Evolutionary conservation across 92 coral and sea anemone species (phyloP).

Genomic region (Ricordea florida): DNA sequence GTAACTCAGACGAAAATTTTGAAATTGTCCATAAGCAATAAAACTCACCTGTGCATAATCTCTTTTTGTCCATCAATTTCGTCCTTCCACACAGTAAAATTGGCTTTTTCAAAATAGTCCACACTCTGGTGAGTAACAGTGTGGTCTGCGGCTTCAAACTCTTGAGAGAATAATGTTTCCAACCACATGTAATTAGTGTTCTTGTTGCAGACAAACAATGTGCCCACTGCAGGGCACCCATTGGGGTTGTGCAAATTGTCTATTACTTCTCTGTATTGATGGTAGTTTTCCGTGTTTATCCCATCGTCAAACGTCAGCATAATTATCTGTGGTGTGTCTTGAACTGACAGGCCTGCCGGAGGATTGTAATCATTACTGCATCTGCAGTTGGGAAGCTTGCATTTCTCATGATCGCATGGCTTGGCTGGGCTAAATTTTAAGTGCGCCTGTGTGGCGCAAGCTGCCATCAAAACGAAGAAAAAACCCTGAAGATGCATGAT

Average conservation of each 20-base stretch:
- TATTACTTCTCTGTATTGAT: constrained; percentile 67
- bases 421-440: constrained; percentile 51
- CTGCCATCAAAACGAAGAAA: background rate
- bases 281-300: constrained; percentile 23
- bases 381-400: constrained; percentile 71
- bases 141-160: constrained; percentile 78
- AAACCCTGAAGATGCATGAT: background rate
- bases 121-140: constrained; percentile 76
- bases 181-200: constrained; percentile 70
- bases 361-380: constrained; percentile 77
- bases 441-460: background rate
- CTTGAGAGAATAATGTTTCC: constrained; percentile 70
- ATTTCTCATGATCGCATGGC: constrained; percentile 69
- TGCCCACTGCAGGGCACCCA: constrained; percentile 73
- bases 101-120: constrained; percentile 63
- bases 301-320: constrained; percentile 82
- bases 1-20: no score
- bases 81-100: constrained; percentile 71
- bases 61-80: constrained; percentile 77
- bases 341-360: constrained; percentile 59
- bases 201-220: constrained; percentile 74
- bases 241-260: constrained; percentile 66
- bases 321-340: constrained; percentile 71
- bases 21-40: no score
- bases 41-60: constrained; percentile 82